Conservation (phyloP, 2,888 invertebrate genomes). For the Lasioglossum zephyrum region DNA sequence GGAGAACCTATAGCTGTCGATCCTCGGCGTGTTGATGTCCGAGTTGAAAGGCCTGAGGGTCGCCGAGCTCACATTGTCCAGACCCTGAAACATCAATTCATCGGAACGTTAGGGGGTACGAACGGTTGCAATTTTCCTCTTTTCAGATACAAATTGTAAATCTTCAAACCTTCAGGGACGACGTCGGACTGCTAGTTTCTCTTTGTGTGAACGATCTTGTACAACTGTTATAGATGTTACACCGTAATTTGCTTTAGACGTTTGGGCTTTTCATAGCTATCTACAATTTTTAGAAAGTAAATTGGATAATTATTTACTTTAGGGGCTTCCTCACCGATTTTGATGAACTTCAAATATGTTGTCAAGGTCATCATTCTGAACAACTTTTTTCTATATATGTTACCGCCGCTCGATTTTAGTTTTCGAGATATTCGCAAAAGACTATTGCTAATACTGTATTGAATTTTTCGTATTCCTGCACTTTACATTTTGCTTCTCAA, state of each 20-base stretch:
- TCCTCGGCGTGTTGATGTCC: slow-evolving; percentile 92
- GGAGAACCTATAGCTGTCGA: slow-evolving; percentile 96
- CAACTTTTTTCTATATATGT: too few relatives aligned
- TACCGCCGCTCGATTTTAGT: too few relatives aligned
- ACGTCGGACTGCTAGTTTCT: not conserved
- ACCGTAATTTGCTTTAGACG: not conserved
- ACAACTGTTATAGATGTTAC: not conserved
- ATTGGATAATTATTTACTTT: too few relatives aligned
- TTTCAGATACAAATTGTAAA: not conserved
- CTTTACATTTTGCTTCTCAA: too few relatives aligned
- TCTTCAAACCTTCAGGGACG: not conserved
- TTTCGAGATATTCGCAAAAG: too few relatives aligned
- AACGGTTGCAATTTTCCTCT: not conserved
- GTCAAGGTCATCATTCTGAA: too few relatives aligned
- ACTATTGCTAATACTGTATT: too few relatives aligned
- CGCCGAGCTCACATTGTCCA: slow-evolving; percentile 87
- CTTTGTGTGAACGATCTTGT: not conserved
- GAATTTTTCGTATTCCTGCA: too few relatives aligned
- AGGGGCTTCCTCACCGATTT: too few relatives aligned
- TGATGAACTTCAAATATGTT: too few relatives aligned
- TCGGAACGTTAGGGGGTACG: not conserved
- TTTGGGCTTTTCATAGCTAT: not conserved
- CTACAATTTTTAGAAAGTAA: too few relatives aligned
- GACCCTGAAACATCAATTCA: slow-evolving; percentile 87
- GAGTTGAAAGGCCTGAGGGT: slow-evolving; percentile 88